A percentile compares a stretch with the other conserved stretches of the same genome.
Conservation (phyloP, 1,140 invertebrate genomes). For the Orius laevigatus region DNA sequence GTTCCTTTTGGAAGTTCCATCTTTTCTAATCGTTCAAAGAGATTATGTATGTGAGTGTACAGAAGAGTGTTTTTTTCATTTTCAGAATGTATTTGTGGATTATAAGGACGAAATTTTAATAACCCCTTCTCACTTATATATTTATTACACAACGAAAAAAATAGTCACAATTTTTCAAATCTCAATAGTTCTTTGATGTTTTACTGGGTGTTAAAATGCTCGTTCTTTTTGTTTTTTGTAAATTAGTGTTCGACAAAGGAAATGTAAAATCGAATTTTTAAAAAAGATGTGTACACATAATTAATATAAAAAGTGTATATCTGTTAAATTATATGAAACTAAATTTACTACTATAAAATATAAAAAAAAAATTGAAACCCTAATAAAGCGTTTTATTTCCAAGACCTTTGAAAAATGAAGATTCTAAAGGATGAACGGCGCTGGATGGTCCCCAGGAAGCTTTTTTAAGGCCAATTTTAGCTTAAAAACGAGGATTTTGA, state of each 20-base stretch:
- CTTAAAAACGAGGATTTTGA: too few species aligned
- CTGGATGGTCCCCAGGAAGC: too few species aligned
- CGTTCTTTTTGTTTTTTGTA: slow-evolving; percentile 6
- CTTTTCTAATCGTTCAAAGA: too few species aligned
- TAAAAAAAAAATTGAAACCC: slow-evolving; percentile 2
- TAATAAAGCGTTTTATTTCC: neutral
- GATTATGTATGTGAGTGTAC: too few species aligned
- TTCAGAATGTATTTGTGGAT: too few species aligned
- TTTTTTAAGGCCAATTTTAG: too few species aligned
- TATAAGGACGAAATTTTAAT: slow-evolving; percentile 8
- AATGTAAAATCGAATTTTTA: slow-evolving; percentile 2
- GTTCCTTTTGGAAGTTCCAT: too few species aligned
- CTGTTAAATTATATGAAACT: slow-evolving; percentile 7
- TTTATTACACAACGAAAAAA: too few species aligned
- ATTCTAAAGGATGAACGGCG: too few species aligned
- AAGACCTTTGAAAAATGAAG: too few species aligned
- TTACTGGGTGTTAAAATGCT: slow-evolving; percentile 8
- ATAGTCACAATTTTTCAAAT: neutral
- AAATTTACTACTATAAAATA: too few species aligned
- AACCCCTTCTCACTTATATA: neutral
- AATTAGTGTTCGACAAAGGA: neutral
- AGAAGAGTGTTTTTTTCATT: too few species aligned
- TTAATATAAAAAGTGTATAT: slow-evolving; percentile 8
- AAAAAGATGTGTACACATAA: slow-evolving; percentile 7
- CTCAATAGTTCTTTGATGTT: neutral